phyloP scores from a whole-genome alignment of 2,888 invertebrate genomes.

The Caprella mutica region DNA sequence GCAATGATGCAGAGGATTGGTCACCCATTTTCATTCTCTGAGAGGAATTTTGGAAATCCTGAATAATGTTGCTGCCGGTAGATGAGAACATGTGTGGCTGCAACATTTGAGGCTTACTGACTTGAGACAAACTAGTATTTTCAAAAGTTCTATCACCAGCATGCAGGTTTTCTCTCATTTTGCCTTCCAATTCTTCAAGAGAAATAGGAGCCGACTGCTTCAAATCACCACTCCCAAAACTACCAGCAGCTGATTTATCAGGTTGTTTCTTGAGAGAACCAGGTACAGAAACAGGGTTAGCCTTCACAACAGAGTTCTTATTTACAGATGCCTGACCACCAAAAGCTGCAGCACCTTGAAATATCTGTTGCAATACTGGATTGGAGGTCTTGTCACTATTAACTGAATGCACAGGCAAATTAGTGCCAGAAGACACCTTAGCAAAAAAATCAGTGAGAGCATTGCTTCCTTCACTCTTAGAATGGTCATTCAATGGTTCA shows the following conservation, averaged over 20 bases:
- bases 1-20: constrained; percentile 11
- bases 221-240: not conserved
- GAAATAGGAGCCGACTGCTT: constrained; percentile 25
- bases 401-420: constrained; percentile 6
- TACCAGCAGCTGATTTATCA: not conserved
- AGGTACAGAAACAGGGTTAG: constrained; percentile 31
- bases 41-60: not conserved
- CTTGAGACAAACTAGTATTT: not conserved
- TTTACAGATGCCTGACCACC: constrained; percentile 31
- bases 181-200: constrained; percentile 29
- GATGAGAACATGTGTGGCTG: not conserved
- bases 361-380: constrained; percentile 31
- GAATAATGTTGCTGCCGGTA: not conserved
- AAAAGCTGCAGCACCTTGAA: constrained; percentile 30
- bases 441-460: constrained; percentile 34
- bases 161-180: constrained; percentile 26
- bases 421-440: constrained; percentile 19
- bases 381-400: constrained; percentile 12
- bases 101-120: constrained; percentile 4
- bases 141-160: constrained; percentile 22
- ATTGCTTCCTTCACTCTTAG: not conserved
- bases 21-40: no score
- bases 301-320: constrained; percentile 12
- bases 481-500: not conserved
- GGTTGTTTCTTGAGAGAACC: constrained; percentile 5